Percentiles rank a stretch among this genome's conserved stretches.
phyloP scores from a whole-genome alignment of 2,797 vertebrate genomes.

The Rhinatrema bivittatum region DNA sequence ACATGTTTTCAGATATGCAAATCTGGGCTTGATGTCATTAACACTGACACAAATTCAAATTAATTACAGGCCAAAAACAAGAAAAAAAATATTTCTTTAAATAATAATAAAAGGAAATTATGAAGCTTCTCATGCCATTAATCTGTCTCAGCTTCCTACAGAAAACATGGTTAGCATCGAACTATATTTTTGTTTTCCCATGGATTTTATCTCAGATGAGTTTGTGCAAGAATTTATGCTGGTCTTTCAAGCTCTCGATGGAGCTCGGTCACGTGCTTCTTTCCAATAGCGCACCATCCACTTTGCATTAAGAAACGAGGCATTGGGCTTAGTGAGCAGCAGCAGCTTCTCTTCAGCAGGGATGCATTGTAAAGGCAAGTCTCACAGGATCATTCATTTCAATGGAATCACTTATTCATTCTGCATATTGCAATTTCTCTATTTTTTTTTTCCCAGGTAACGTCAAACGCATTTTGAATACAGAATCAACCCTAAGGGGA shows the following conservation, averaged over 20 bases:
- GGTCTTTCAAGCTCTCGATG: slow-evolving; percentile 1
- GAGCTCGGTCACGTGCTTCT: slow-evolving; percentile 11
- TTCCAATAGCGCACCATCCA: slow-evolving; percentile 7
- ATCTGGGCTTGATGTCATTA: too few species aligned
- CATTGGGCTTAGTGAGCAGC: slow-evolving; percentile 1
- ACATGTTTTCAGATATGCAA: too few species aligned
- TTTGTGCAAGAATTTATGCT: background rate
- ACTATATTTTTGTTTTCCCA: background rate
- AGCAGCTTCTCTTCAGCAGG: slow-evolving; percentile 19
- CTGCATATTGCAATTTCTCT: slow-evolving; percentile 12
- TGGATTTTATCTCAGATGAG: slow-evolving; percentile 10
- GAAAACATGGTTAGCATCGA: background rate
- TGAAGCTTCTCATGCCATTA: background rate
- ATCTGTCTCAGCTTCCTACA: background rate
- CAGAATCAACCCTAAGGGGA: slow-evolving; percentile 10
- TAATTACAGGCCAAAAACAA: too few species aligned
- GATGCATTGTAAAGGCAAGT: background rate
- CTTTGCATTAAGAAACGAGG: slow-evolving; percentile 18
- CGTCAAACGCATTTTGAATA: slow-evolving; percentile 14
- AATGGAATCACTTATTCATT: slow-evolving; percentile 25
- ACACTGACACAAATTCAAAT: too few species aligned
- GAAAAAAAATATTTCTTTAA: too few species aligned
- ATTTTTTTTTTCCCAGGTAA: too few species aligned
- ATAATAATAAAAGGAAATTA: too few species aligned
- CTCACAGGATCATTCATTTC: slow-evolving; percentile 15